Percentiles rank a stretch among this genome's conserved stretches.
phyloP scores from a whole-genome alignment of 2,888 invertebrate species.

The Nephrotoma appendiculata region DNA sequence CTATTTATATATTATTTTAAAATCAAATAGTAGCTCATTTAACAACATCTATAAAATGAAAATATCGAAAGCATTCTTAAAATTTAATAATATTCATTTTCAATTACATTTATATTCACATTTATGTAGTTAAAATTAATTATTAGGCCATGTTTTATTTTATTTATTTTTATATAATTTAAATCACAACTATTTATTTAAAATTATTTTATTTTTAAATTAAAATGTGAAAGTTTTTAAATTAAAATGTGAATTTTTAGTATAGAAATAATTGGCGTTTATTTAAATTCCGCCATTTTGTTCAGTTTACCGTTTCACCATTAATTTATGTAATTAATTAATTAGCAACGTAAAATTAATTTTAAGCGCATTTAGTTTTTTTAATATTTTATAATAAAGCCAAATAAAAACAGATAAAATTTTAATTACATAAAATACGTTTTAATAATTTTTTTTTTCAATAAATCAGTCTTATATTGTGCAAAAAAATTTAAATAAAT shows the following conservation, averaged over 20 bases:
- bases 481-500: neutral
- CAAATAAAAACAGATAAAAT: neutral
- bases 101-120: neutral
- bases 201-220: neutral
- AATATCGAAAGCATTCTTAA: neutral
- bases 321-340: neutral
- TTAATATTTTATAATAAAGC: neutral
- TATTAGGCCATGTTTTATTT: neutral
- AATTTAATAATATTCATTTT: neutral
- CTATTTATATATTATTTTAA: neutral
- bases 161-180: neutral
- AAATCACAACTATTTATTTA: neutral
- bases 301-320: neutral
- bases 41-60: neutral
- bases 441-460: neutral
- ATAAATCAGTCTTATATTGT: neutral
- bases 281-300: neutral
- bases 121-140: neutral
- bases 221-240: neutral
- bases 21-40: neutral
- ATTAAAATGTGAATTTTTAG: neutral
- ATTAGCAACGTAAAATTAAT: neutral
- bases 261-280: neutral
- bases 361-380: neutral
- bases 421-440: neutral